Percentiles rank a stretch among this genome's conserved stretches.
phyloP scores from a whole-genome alignment of 1,140 invertebrate species.

The Elymnias hypermnestra region DNA sequence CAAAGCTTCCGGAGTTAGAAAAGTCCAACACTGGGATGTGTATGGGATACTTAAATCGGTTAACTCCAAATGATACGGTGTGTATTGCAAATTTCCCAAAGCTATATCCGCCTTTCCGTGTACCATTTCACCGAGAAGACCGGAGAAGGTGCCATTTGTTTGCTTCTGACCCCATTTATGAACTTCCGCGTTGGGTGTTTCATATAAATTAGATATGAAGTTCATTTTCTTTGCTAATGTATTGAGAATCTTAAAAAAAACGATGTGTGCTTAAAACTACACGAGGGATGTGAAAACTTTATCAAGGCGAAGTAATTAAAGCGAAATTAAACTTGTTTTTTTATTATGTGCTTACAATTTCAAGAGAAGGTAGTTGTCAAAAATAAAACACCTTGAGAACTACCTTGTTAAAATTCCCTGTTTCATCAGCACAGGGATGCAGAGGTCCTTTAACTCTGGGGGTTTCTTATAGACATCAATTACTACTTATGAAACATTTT shows the following conservation, averaged over 20 bases:
- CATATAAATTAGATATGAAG: conserved; percentile 81
- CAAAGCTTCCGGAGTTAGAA: conserved; percentile 86
- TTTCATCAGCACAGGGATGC: no score
- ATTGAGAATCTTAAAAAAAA: conserved; percentile 78
- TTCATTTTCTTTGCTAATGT: conserved; percentile 82
- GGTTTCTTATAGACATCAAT: conserved; percentile 75
- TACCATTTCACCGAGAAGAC: conserved; percentile 84
- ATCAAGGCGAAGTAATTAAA: no score
- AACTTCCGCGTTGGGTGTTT: conserved; percentile 73
- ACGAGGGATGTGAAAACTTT: no score
- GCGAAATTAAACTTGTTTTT: no score
- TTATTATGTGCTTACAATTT: no score
- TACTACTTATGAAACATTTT: conserved; percentile 77
- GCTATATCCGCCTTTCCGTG: conserved; percentile 82
- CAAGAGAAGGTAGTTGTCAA: no score
- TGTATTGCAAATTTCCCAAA: conserved; percentile 86
- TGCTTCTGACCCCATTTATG: conserved; percentile 81
- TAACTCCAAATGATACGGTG: conserved; percentile 79
- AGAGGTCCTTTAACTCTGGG: no score
- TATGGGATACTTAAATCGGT: conserved; percentile 88
- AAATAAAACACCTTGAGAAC: no score
- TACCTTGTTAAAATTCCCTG: no score
- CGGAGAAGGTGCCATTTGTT: conserved; percentile 79
- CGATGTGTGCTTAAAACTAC: no score
- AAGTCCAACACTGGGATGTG: conserved; percentile 87